Conservation (phyloP, 2,888 invertebrate genomes). For the Taenaris catops region DNA sequence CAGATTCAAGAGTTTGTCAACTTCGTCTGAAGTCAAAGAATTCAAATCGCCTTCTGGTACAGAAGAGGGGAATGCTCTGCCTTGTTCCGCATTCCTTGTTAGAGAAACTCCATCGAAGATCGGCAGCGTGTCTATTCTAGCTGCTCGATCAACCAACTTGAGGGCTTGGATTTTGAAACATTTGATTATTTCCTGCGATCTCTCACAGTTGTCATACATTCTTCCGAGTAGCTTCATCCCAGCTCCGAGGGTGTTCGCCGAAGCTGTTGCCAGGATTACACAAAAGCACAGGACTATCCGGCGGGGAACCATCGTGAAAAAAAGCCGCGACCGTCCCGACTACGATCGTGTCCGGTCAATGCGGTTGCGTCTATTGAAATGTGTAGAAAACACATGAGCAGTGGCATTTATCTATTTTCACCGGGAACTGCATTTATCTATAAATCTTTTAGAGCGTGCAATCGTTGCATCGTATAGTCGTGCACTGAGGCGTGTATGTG, state of each 20-base stretch:
- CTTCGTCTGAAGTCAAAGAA: conserved; percentile 78
- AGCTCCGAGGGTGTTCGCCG: conserved; percentile 59
- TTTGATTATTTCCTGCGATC: conserved; percentile 82
- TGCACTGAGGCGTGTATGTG: conserved; percentile 67
- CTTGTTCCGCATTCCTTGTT: conserved; percentile 64
- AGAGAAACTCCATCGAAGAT: conserved; percentile 82
- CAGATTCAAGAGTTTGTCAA: conserved; percentile 79
- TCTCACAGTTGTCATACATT: conserved; percentile 82
- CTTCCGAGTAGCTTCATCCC: conserved; percentile 72
- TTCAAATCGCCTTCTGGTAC: conserved; percentile 80
- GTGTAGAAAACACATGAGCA: conserved; percentile 70
- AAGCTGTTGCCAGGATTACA: conserved; percentile 43
- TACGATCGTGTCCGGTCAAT: conserved; percentile 55
- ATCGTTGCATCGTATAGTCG: conserved; percentile 73
- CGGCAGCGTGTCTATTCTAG: conserved; percentile 81
- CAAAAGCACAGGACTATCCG: conserved; percentile 59
- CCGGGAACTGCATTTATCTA: conserved; percentile 80
- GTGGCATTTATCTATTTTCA: conserved; percentile 79
- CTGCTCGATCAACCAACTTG: conserved; percentile 82
- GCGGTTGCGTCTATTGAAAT: conserved; percentile 72
- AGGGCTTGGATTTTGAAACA: conserved; percentile 86
- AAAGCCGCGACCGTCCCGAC: conserved; percentile 45
- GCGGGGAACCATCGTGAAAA: conserved; percentile 64
- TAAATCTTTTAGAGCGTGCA: conserved; percentile 81
- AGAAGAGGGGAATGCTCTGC: conserved; percentile 67